A percentile compares a stretch with the other conserved stretches of the same genome.
These are phyloP conservation scores for Cairina moschata DNA, from an alignment of 2,113 vertebrate genomes.

Conservation along the genomic window DNA sequence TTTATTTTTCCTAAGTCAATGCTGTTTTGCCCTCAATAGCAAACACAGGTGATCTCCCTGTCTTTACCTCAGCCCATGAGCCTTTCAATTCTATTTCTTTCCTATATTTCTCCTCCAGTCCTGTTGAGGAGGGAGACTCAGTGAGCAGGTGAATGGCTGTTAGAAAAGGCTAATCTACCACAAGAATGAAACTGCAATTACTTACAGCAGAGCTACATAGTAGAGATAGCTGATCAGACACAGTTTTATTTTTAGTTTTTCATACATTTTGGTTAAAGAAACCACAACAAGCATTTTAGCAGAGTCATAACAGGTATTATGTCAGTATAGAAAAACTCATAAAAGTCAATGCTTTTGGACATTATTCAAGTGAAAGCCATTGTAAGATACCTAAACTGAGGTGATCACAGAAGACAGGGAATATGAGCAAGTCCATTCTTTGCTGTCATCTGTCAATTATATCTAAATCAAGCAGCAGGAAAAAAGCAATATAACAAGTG, in stretches of 20 bases:
- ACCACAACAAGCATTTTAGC: neutral
- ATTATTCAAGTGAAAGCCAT: neutral
- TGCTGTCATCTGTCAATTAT: neutral
- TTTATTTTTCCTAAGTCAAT: neutral
- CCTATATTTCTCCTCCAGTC: fast-evolving
- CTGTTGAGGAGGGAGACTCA: neutral
- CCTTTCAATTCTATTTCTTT: neutral
- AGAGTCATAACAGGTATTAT: neutral
- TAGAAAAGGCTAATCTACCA: neutral
- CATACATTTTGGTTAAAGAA: neutral
- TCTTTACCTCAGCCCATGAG: neutral
- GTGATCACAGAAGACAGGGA: neutral
- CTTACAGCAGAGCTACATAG: neutral
- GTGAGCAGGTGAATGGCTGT: neutral
- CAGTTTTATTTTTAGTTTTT: neutral
- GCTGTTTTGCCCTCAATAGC: neutral
- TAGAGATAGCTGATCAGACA: neutral
- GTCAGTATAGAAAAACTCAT: neutral
- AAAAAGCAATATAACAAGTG: neutral
- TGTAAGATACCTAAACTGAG: too few species aligned
- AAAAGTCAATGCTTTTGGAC: neutral
- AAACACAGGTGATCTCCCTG: neutral
- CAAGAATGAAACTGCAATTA: neutral
- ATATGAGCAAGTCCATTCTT: neutral
- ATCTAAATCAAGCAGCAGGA: neutral